phyloP scores from a whole-genome alignment of 2,797 vertebrate genomes.

The Sciurus carolinensis region DNA sequence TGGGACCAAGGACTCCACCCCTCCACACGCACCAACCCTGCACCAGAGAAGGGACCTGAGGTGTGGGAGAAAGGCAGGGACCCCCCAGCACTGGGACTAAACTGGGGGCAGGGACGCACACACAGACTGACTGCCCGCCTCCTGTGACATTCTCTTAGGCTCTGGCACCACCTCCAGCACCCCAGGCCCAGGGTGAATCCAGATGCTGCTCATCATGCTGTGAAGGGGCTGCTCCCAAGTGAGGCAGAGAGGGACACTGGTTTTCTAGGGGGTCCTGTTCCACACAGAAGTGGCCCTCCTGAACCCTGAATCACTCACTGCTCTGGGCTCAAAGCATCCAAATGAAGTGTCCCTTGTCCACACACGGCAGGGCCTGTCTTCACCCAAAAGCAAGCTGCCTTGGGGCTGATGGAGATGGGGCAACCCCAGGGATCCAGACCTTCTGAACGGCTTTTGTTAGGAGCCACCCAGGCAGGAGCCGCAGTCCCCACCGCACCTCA shows the following conservation, averaged over 20 bases:
- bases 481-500: too few relatives aligned
- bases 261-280: neutral
- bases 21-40: neutral
- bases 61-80: neutral
- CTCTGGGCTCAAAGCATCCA: neutral
- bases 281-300: neutral
- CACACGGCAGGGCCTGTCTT: accelerated
- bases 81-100: neutral
- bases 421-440: too few relatives aligned
- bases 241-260: accelerated
- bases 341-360: neutral
- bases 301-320: too few relatives aligned
- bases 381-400: neutral
- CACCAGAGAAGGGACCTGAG: too few relatives aligned
- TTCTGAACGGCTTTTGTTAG: accelerated
- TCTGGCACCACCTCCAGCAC: neutral
- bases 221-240: neutral
- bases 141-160: neutral
- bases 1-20: neutral
- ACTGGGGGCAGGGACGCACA: neutral
- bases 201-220: accelerated
- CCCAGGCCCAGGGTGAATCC: too few relatives aligned
- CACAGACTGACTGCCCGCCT: neutral
- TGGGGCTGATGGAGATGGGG: neutral
- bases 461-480: neutral